Conservation (phyloP, 1,140 invertebrate species). For the Aphaenogaster ashmeadi region DNA sequence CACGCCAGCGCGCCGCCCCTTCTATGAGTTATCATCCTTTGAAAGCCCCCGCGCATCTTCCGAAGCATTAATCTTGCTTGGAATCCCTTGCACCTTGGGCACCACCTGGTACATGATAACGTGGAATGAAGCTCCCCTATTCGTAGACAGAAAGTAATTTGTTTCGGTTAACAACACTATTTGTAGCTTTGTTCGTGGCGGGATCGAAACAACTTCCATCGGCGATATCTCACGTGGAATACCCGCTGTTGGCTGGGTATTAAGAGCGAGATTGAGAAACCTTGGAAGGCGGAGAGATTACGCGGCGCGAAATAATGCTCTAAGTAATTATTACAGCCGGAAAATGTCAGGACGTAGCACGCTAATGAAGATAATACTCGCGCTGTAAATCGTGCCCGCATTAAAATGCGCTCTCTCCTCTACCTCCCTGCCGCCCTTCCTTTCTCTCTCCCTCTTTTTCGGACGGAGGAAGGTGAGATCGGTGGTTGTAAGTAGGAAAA, state of each 20-base stretch:
- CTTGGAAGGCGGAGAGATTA: slow-evolving; percentile 39
- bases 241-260: slow-evolving; percentile 37
- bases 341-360: slow-evolving; percentile 50
- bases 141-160: slow-evolving; percentile 69
- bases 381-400: slow-evolving; percentile 46
- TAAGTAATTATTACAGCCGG: slow-evolving; percentile 55
- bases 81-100: slow-evolving; percentile 69
- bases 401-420: slow-evolving; percentile 46
- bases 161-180: slow-evolving; percentile 64
- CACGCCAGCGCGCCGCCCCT: slow-evolving; percentile 64
- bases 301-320: slow-evolving; percentile 36
- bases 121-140: slow-evolving; percentile 66
- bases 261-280: slow-evolving; percentile 39
- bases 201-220: slow-evolving; percentile 50
- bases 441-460: not conserved
- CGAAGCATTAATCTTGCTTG: slow-evolving; percentile 75
- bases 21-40: slow-evolving; percentile 73
- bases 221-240: slow-evolving; percentile 48
- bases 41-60: slow-evolving; percentile 72
- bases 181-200: slow-evolving; percentile 57
- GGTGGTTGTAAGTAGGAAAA: slow-evolving; percentile 41
- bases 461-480: not conserved
- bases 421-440: too few relatives aligned
- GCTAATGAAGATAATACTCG: slow-evolving; percentile 59
- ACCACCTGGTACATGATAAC: slow-evolving; percentile 63